phyloP scores from a whole-genome alignment of 2,797 vertebrate species.

The Buphagus erythrorhynchus region DNA sequence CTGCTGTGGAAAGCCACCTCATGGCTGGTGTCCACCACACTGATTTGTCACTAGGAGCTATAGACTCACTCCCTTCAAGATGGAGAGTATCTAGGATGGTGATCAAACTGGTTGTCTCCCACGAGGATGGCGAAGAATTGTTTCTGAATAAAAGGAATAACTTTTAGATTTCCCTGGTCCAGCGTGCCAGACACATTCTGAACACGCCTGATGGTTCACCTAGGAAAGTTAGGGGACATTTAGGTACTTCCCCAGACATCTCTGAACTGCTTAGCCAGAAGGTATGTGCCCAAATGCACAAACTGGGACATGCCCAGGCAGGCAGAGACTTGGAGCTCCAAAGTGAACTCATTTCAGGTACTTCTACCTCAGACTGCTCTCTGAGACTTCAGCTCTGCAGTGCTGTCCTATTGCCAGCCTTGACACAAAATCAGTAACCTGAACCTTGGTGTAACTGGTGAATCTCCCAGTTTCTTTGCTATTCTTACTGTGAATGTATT shows the following conservation, averaged over 20 bases:
- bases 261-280: background rate
- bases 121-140: background rate
- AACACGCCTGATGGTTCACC: background rate
- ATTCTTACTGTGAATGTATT: background rate
- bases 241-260: background rate
- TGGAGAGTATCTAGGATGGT: background rate
- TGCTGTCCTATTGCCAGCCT: background rate
- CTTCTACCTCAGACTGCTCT: background rate
- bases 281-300: background rate
- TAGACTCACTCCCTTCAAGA: background rate
- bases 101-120: background rate
- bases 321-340: background rate
- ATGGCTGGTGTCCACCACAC: background rate
- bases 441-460: background rate
- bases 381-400: background rate
- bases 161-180: background rate
- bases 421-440: background rate
- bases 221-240: background rate
- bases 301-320: accelerated
- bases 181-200: accelerated
- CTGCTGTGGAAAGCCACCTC: background rate
- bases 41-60: background rate
- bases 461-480: background rate
- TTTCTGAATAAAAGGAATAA: background rate
- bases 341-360: background rate